Percentiles rank a stretch among this genome's conserved stretches.
phyloP scores from a whole-genome alignment of 2,797 vertebrate species.

The Eptatretus atami region DNA sequence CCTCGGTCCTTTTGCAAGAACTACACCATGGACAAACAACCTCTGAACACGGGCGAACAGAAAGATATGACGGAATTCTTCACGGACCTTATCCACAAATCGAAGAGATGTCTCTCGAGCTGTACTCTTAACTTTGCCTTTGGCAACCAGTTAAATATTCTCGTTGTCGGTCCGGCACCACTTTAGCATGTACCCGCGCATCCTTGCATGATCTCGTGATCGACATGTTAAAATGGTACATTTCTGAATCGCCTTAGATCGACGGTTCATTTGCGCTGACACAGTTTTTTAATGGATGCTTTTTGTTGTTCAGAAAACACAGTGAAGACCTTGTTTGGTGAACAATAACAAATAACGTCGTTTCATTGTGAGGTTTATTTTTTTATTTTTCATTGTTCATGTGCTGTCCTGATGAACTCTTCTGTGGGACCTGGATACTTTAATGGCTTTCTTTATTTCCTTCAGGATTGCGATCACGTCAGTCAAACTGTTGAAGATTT shows the following conservation, averaged over 20 bases:
- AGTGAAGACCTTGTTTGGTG: constrained; percentile 85
- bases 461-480: constrained; percentile 81
- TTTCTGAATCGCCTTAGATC: too few relatives aligned
- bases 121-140: constrained; percentile 17
- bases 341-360: constrained; percentile 93
- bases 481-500: constrained; percentile 92
- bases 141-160: too few relatives aligned
- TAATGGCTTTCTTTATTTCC: constrained; percentile 4
- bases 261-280: background rate
- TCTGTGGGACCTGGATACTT: background rate
- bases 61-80: constrained; percentile 99
- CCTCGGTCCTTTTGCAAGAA: constrained; percentile 91
- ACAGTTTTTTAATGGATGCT: background rate
- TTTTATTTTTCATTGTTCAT: background rate
- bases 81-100: constrained; percentile 92
- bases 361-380: constrained; percentile 40
- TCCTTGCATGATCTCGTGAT: too few relatives aligned
- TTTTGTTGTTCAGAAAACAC: constrained; percentile 44
- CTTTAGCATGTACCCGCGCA: too few relatives aligned
- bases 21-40: constrained; percentile 97
- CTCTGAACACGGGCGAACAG: constrained; percentile 84
- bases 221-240: too few relatives aligned
- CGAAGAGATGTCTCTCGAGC: constrained; percentile 88
- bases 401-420: background rate
- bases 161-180: too few relatives aligned